Percentiles rank a stretch among this genome's conserved stretches.
These are phyloP conservation scores for Ectropis crepuscularia DNA, from an alignment of 2,888 invertebrate species.

Conservation along the genomic window DNA sequence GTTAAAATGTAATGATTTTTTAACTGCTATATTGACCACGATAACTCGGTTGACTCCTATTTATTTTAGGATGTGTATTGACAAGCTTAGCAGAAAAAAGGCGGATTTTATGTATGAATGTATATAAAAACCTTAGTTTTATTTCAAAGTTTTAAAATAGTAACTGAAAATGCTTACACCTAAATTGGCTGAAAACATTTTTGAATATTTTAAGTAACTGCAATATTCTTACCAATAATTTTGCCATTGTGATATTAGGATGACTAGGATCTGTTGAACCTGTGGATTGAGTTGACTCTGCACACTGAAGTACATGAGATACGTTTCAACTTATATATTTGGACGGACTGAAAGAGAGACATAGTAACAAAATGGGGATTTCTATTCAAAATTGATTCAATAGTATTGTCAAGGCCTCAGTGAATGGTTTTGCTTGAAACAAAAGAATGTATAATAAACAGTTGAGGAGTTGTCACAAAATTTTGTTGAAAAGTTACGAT, in stretches of 20 bases:
- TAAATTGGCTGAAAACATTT: no score
- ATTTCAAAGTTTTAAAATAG: no score
- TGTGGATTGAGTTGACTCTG: slow-evolving; percentile 50
- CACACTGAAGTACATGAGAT: slow-evolving; percentile 56
- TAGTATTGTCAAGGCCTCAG: slow-evolving; percentile 66
- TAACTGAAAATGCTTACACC: no score
- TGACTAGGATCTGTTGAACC: slow-evolving; percentile 41
- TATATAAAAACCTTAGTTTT: no score
- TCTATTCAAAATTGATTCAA: slow-evolving; percentile 63
- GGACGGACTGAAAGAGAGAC: slow-evolving; percentile 55
- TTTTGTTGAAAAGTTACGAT: slow-evolving; percentile 34
- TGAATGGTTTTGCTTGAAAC: slow-evolving; percentile 66
- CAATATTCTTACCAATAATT: slow-evolving; percentile 54
- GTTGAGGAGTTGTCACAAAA: slow-evolving; percentile 39
- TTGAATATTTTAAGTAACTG: no score
- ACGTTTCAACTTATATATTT: slow-evolving; percentile 69
- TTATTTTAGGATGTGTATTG: no score
- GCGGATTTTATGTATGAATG: no score
- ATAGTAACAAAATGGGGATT: slow-evolving; percentile 56
- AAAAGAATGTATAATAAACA: slow-evolving; percentile 76
- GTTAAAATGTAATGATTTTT: no score
- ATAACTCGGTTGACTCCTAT: no score
- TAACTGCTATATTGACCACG: no score
- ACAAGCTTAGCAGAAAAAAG: no score
- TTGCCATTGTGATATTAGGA: slow-evolving; percentile 51